Evolutionary conservation across 2,888 invertebrate species (phyloP).

Genomic region (Sericinus montela): DNA sequence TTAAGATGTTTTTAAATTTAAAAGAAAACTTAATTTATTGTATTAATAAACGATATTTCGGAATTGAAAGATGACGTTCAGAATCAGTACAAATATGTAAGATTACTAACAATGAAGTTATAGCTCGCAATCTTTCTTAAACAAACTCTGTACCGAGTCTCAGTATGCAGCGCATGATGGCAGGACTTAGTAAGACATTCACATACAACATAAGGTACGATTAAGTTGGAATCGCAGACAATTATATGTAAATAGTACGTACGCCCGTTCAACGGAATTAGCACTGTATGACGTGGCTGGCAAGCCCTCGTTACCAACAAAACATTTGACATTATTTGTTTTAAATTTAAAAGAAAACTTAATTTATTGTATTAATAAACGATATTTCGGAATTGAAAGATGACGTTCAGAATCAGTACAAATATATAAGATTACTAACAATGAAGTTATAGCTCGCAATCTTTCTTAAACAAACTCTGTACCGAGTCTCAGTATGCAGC

Average conservation of each 20-base stretch:
- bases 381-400: too few relatives aligned
- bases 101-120: not conserved
- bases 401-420: too few relatives aligned
- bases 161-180: constrained; percentile 18
- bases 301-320: constrained; percentile 70
- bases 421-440: too few relatives aligned
- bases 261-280: constrained; percentile 68
- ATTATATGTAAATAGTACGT: constrained; percentile 47
- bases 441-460: constrained; percentile 3
- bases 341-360: too few relatives aligned
- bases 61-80: too few relatives aligned
- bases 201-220: constrained; percentile 40
- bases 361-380: too few relatives aligned
- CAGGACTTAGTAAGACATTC: constrained; percentile 43
- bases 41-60: too few relatives aligned
- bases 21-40: too few relatives aligned
- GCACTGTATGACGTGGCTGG: constrained; percentile 53
- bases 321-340: constrained; percentile 55
- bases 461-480: constrained; percentile 16
- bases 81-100: too few relatives aligned
- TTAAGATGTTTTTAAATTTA: too few relatives aligned
- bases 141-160: constrained; percentile 16
- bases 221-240: constrained; percentile 35
- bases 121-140: constrained; percentile 13
- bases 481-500: constrained; percentile 18